These are phyloP conservation scores for Dissostichus mawsoni DNA, from an alignment of 2,113 vertebrate genomes.

Conservation along the genomic window DNA sequence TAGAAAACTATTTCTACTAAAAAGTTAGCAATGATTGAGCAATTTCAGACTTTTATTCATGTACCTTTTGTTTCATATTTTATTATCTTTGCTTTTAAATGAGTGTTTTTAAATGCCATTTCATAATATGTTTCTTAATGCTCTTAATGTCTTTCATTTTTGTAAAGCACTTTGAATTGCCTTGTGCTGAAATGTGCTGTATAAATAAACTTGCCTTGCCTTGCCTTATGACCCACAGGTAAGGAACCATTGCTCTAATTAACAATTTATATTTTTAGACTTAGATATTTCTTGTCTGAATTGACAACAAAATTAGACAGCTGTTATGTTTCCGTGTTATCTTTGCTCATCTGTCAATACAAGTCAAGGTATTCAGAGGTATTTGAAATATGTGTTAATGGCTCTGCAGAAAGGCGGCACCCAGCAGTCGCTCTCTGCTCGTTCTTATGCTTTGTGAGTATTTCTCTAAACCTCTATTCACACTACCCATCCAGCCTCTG, in stretches of 20 bases:
- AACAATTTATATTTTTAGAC: neutral
- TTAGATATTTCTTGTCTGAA: conserved; percentile 5
- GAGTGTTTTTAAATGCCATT: too few relatives aligned
- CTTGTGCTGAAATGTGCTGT: too few relatives aligned
- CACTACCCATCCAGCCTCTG: conserved; percentile 42
- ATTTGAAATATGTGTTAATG: conserved; percentile 64
- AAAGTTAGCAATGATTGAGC: too few relatives aligned
- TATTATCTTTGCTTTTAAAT: too few relatives aligned
- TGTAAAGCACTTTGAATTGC: too few relatives aligned
- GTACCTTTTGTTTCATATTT: too few relatives aligned
- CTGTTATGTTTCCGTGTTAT: conserved; percentile 5
- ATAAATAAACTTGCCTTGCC: too few relatives aligned
- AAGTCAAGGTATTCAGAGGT: conserved; percentile 48
- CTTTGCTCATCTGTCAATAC: conserved; percentile 41
- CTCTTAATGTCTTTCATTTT: too few relatives aligned
- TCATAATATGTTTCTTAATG: too few relatives aligned
- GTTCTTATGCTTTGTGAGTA: conserved; percentile 49
- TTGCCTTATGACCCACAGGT: neutral
- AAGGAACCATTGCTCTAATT: too few relatives aligned
- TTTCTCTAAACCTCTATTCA: conserved; percentile 69
- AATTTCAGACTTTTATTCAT: too few relatives aligned
- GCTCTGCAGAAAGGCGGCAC: conserved; percentile 43
- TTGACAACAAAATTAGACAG: neutral
- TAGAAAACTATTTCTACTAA: too few relatives aligned
- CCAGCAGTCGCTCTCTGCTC: conserved; percentile 48